Conservation (phyloP, 2,888 invertebrate species). For the Phortica magna region DNA sequence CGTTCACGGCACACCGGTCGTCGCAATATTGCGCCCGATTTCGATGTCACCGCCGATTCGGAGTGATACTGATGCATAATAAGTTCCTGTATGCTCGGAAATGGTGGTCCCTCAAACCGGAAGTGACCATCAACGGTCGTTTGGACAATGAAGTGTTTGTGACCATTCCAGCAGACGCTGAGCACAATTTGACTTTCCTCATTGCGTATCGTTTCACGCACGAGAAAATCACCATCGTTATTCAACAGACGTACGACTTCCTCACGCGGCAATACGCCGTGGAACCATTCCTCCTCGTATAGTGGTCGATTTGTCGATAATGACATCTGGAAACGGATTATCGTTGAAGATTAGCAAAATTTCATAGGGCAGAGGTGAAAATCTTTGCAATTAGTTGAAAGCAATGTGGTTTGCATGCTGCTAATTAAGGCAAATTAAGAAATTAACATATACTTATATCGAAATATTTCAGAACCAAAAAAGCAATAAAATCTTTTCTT, state of each 20-base stretch:
- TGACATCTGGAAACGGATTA: slow-evolving; percentile 73
- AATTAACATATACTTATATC: slow-evolving; percentile 7
- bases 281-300: slow-evolving; percentile 98
- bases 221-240: slow-evolving; percentile 96
- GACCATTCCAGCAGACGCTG: slow-evolving; percentile 97
- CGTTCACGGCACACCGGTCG: slow-evolving; percentile 92
- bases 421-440: slow-evolving; percentile 1
- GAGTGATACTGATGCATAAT: slow-evolving; percentile 93
- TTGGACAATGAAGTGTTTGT: slow-evolving; percentile 98
- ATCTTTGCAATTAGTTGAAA: not conserved
- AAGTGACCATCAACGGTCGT: slow-evolving; percentile 94
- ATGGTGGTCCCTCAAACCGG: slow-evolving; percentile 95
- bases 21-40: slow-evolving; percentile 93
- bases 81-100: slow-evolving; percentile 94
- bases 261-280: slow-evolving; percentile 96
- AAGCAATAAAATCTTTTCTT: not conserved
- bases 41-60: slow-evolving; percentile 92
- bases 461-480: not conserved
- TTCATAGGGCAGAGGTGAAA: not conserved
- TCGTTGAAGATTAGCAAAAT: slow-evolving; percentile 21
- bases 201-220: slow-evolving; percentile 94
- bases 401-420: not conserved
- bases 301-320: slow-evolving; percentile 82
- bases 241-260: slow-evolving; percentile 94
- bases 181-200: slow-evolving; percentile 95